Percentiles rank a stretch among this genome's conserved stretches.
Conservation (phyloP, 2,888 invertebrate genomes). For the Buathra laborator region DNA sequence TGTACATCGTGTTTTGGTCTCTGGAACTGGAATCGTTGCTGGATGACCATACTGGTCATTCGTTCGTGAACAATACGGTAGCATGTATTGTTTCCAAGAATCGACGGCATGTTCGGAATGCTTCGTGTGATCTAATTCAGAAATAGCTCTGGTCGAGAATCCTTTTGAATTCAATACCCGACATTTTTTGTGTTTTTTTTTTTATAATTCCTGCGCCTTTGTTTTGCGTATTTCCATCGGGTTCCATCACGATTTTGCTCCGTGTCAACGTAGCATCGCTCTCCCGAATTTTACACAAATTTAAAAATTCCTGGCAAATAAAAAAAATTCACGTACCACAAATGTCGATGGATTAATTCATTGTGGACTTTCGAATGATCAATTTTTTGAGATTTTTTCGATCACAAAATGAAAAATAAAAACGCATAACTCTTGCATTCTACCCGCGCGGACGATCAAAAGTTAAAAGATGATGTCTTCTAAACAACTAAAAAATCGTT, state of each 20-base stretch:
- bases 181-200: not conserved
- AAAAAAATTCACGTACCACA: no score
- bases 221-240: not conserved
- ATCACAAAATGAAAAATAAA: no score
- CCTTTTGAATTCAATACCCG: not conserved
- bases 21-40: constrained; percentile 38
- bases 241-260: not conserved
- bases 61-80: constrained; percentile 14
- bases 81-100: constrained; percentile 47
- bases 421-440: no score
- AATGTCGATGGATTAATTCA: not conserved
- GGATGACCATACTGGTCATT: not conserved
- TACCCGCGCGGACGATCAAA: no score
- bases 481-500: no score
- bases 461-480: no score
- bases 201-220: not conserved
- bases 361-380: not conserved
- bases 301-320: not conserved
- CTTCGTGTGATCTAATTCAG: constrained; percentile 12
- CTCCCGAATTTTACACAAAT: not conserved
- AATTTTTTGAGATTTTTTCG: no score
- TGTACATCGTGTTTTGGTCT: constrained; percentile 52
- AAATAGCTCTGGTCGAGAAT: constrained; percentile 9
- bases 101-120: constrained; percentile 38
- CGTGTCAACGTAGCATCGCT: not conserved